Conservation (phyloP, 30 jellyfish, hydroid and myxozoan genomes). For the Aurelia coerulea region DNA sequence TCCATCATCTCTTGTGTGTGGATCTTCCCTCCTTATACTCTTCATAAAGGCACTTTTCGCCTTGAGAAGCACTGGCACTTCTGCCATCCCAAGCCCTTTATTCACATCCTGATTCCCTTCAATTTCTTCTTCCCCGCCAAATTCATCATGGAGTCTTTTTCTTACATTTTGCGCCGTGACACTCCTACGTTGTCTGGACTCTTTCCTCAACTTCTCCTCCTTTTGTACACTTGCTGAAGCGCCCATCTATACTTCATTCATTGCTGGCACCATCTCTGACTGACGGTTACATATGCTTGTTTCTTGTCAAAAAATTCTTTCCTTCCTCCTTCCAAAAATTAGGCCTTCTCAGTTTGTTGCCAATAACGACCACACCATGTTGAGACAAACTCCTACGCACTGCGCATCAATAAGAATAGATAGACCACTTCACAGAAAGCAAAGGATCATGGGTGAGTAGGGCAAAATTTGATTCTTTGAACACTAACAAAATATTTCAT, state of each 20-base stretch:
- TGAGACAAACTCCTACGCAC: conserved; percentile 12
- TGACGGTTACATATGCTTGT: background rate
- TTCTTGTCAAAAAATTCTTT: background rate
- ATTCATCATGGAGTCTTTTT: conserved; percentile 48
- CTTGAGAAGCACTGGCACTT: conserved; percentile 71
- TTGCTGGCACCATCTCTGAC: no score
- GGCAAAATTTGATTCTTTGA: background rate
- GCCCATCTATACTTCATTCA: conserved; percentile 41
- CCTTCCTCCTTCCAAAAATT: background rate
- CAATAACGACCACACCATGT: background rate
- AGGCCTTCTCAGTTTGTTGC: background rate
- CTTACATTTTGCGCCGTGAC: conserved; percentile 52
- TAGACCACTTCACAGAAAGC: no score
- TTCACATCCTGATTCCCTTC: background rate
- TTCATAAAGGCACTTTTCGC: conserved; percentile 79
- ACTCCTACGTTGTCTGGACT: background rate
- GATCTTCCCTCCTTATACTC: conserved; percentile 7
- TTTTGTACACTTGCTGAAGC: conserved; percentile 64
- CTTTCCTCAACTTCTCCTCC: conserved; percentile 25
- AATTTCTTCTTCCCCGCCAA: conserved; percentile 37
- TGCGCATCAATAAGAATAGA: background rate
- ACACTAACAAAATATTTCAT: background rate
- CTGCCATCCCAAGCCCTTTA: conserved; percentile 44
- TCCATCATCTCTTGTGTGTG: conserved; percentile 3
- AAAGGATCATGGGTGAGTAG: no score